Evolutionary conservation across 2,113 vertebrate genomes (phyloP).

Genomic region (Caloenas nicobarica): DNA sequence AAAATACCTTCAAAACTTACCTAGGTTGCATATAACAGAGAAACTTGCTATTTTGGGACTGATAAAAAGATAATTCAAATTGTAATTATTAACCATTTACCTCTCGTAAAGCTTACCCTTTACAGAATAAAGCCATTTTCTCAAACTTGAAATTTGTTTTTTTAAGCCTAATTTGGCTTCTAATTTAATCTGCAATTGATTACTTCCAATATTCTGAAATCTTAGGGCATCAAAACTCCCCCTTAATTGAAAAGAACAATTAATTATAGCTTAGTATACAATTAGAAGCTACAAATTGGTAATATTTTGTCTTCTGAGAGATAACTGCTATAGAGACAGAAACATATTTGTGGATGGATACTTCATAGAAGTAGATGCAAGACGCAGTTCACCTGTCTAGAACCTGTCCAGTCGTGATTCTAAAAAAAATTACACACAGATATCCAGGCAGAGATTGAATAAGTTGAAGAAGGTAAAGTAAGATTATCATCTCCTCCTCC

Average conservation of each 20-base stretch:
- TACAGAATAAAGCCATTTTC: neutral
- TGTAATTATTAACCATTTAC: neutral
- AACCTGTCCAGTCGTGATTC: neutral
- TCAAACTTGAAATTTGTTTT: neutral
- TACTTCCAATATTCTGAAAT: neutral
- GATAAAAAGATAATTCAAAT: neutral
- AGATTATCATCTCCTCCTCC: neutral
- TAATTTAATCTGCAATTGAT: slow-evolving; percentile 5
- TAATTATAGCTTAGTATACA: slow-evolving; percentile 7
- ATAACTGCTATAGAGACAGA: neutral
- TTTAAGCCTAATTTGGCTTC: neutral
- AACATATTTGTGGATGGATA: neutral
- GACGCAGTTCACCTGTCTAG: neutral
- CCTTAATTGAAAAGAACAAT: slow-evolving; percentile 1
- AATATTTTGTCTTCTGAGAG: neutral
- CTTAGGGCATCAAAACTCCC: neutral
- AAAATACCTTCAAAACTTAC: neutral
- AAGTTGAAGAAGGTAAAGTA: neutral
- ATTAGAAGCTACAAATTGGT: neutral
- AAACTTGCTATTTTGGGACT: neutral
- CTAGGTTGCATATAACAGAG: neutral
- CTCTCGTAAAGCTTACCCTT: neutral
- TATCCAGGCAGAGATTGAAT: neutral
- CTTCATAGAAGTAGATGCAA: neutral
- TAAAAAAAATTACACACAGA: neutral